Evolutionary conservation across 2,113 vertebrate genomes (phyloP).

Genomic region (Lagopus muta): DNA sequence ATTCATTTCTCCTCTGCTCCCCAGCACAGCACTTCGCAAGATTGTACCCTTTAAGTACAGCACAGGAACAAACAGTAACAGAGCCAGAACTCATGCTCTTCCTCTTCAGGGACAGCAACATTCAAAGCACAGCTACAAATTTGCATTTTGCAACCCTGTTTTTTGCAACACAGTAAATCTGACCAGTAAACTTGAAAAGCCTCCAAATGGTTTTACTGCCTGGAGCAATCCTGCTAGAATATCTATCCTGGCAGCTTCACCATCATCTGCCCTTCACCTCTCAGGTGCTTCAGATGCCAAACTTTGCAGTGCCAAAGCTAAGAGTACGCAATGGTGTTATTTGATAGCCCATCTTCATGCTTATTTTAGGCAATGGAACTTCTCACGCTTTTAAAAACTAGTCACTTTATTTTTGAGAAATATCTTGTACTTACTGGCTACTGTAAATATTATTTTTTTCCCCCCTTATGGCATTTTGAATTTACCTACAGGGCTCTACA

Average conservation of each 20-base stretch:
- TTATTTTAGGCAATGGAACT: conserved; percentile 48
- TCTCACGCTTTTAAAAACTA: neutral
- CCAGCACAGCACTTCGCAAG: neutral
- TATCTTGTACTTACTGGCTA: neutral
- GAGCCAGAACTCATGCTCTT: neutral
- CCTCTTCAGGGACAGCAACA: neutral
- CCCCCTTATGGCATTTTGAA: neutral
- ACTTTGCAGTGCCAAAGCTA: neutral
- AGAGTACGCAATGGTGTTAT: neutral
- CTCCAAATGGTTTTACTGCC: conserved; percentile 27
- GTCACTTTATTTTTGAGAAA: neutral
- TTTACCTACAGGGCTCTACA: conserved; percentile 12
- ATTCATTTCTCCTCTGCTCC: neutral
- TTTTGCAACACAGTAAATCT: conserved; percentile 31
- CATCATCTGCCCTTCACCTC: conserved; percentile 49
- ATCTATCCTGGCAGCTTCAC: conserved; percentile 29
- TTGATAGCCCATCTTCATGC: neutral
- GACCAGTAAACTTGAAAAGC: neutral
- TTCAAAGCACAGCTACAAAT: neutral
- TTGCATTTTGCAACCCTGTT: conserved; percentile 28
- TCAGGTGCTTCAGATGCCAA: neutral
- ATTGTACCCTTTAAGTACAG: neutral
- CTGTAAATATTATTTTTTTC: neutral
- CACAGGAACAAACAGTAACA: neutral
- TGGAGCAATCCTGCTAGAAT: conserved; percentile 16